A percentile compares a stretch with the other conserved stretches of the same genome.
These are phyloP conservation scores for Hemithea aestivaria DNA, from an alignment of 2,888 invertebrate species.

Conservation along the genomic window DNA sequence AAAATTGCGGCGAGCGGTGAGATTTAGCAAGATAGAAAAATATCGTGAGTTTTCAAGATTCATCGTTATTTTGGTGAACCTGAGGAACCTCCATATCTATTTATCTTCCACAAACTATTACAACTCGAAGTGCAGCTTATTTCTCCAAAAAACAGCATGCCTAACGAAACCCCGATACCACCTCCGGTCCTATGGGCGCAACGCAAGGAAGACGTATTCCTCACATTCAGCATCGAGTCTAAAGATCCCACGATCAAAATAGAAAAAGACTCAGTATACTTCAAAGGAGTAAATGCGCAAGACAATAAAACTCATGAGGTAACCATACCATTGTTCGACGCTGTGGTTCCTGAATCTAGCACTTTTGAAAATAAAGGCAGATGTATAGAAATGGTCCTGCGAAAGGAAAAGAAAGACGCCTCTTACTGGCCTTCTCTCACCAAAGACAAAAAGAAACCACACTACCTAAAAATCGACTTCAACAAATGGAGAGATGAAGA, in stretches of 20 bases:
- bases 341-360: constrained; percentile 90
- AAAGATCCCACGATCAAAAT: constrained; percentile 90
- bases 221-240: constrained; percentile 95
- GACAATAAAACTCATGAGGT: constrained; percentile 93
- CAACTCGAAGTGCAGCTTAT: background rate
- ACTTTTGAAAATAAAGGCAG: constrained; percentile 85
- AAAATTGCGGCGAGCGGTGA: constrained; percentile 19
- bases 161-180: constrained; percentile 78
- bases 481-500: constrained; percentile 99
- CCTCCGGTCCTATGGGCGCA: constrained; percentile 98
- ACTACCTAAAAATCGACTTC: constrained; percentile 98
- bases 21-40: constrained; percentile 9
- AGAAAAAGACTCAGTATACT: constrained; percentile 85
- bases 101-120: constrained; percentile 1
- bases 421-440: constrained; percentile 94
- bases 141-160: constrained; percentile 40
- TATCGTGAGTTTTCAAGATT: constrained; percentile 16
- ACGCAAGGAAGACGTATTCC: constrained; percentile 87
- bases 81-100: constrained; percentile 10
- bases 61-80: constrained; percentile 16
- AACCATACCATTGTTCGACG: constrained; percentile 89
- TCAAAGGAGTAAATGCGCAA: constrained; percentile 91
- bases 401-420: constrained; percentile 84
- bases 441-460: constrained; percentile 92
- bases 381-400: constrained; percentile 86